Conservation (phyloP, 2,888 invertebrate genomes). For the Nemotelus pantherinus region DNA sequence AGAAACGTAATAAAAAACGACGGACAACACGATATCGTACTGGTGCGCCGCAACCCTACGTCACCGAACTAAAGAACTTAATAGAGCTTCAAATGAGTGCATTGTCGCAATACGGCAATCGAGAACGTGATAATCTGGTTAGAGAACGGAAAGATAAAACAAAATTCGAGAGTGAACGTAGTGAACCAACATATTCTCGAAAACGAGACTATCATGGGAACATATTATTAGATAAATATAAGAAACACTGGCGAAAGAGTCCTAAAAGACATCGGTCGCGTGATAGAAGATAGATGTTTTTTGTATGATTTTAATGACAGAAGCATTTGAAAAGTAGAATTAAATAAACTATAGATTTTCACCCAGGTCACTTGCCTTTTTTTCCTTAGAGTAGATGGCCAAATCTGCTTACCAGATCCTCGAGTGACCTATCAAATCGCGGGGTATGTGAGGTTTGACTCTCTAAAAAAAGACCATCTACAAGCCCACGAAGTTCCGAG, state of each 20-base stretch:
- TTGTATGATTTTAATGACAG: neutral
- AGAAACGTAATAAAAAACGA: slow-evolving; percentile 56
- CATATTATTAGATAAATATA: neutral
- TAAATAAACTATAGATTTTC: too few species aligned
- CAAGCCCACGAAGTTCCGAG: too few species aligned
- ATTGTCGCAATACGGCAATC: slow-evolving; percentile 53
- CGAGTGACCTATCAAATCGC: too few species aligned
- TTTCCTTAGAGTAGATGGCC: too few species aligned
- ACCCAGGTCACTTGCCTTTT: too few species aligned
- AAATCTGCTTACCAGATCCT: too few species aligned
- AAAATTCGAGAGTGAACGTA: neutral
- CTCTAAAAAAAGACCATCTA: too few species aligned
- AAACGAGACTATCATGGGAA: neutral
- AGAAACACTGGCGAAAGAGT: neutral
- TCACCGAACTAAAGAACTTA: slow-evolving; percentile 60
- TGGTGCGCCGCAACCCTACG: slow-evolving; percentile 56
- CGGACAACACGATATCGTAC: slow-evolving; percentile 58
- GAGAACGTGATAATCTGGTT: slow-evolving; percentile 7
- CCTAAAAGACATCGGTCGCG: neutral
- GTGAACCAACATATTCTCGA: neutral
- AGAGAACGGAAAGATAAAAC: neutral
- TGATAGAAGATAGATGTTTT: neutral
- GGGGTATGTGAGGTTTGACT: too few species aligned
- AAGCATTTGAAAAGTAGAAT: too few species aligned
- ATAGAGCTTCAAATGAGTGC: slow-evolving; percentile 62